A percentile compares a stretch with the other conserved stretches of the same genome.
Conservation (phyloP, 1,140 invertebrate species). For the Diabrotica virgifera region DNA sequence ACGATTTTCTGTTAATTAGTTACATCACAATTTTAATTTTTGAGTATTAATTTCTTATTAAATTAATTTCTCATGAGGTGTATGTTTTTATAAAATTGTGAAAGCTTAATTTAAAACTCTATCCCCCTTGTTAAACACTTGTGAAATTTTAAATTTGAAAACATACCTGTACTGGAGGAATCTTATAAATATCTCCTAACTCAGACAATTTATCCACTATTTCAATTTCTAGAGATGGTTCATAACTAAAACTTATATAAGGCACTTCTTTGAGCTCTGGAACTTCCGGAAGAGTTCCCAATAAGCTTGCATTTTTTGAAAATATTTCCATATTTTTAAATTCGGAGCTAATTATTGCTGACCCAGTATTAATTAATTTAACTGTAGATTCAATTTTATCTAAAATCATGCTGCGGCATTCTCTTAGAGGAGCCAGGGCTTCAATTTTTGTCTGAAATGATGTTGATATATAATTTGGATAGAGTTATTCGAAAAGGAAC, state of each 20-base stretch:
- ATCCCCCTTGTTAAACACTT: too few relatives aligned
- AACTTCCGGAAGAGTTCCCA: conserved; percentile 38
- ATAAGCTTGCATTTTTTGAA: conserved; percentile 25
- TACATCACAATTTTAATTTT: too few relatives aligned
- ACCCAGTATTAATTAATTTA: conserved; percentile 30
- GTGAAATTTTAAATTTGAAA: neutral
- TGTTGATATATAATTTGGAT: too few relatives aligned
- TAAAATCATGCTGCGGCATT: conserved; percentile 30
- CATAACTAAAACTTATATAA: conserved; percentile 38
- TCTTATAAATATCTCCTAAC: conserved; percentile 34
- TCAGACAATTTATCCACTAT: conserved; percentile 29
- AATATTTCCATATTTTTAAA: conserved; percentile 27
- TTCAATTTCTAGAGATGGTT: conserved; percentile 26
- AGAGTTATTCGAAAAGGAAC: too few relatives aligned
- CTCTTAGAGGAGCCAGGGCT: conserved; percentile 30
- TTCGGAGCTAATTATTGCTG: conserved; percentile 15
- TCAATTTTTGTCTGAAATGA: conserved; percentile 31
- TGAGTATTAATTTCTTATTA: too few relatives aligned
- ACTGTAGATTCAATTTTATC: conserved; percentile 33
- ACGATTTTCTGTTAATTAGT: too few relatives aligned
- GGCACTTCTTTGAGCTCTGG: conserved; percentile 40
- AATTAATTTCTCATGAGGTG: too few relatives aligned
- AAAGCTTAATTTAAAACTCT: too few relatives aligned
- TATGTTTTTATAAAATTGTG: too few relatives aligned
- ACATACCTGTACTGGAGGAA: conserved; percentile 37